phyloP scores from a whole-genome alignment of 1,140 invertebrate genomes.

The Pemphigus obesinymphae region DNA sequence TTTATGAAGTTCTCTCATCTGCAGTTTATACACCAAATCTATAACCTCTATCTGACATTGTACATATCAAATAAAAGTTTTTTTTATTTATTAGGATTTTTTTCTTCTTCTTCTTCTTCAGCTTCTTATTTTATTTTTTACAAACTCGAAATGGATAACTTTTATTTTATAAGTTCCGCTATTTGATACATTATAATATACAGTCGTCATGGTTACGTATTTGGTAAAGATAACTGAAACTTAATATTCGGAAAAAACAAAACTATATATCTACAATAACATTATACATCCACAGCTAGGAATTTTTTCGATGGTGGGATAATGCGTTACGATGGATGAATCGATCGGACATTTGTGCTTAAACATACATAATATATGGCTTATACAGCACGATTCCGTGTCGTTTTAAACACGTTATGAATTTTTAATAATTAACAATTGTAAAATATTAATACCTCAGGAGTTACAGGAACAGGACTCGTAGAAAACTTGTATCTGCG shows the following conservation, averaged over 20 bases:
- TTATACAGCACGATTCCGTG: neutral
- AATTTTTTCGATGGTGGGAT: neutral
- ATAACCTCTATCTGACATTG: neutral
- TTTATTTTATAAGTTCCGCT: constrained; percentile 30
- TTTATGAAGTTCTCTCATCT: neutral
- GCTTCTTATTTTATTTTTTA: constrained; percentile 23
- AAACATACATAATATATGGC: no score
- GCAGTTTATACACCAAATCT: neutral
- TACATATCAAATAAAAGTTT: constrained; percentile 28
- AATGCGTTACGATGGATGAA: neutral
- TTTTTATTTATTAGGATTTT: neutral
- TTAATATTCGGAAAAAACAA: constrained; percentile 24
- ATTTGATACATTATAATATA: constrained; percentile 6
- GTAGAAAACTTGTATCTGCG: no score
- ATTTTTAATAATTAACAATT: no score
- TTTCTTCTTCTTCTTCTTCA: no score
- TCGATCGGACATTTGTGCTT: neutral
- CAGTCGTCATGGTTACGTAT: constrained; percentile 25
- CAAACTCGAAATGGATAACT: constrained; percentile 27
- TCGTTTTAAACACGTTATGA: no score
- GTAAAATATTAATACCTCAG: no score
- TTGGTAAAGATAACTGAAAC: neutral
- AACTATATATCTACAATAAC: neutral
- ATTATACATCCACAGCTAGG: neutral
- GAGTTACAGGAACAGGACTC: no score